phyloP scores from a whole-genome alignment of 1,140 invertebrate species.

The Leptinotarsa undecemlineata region DNA sequence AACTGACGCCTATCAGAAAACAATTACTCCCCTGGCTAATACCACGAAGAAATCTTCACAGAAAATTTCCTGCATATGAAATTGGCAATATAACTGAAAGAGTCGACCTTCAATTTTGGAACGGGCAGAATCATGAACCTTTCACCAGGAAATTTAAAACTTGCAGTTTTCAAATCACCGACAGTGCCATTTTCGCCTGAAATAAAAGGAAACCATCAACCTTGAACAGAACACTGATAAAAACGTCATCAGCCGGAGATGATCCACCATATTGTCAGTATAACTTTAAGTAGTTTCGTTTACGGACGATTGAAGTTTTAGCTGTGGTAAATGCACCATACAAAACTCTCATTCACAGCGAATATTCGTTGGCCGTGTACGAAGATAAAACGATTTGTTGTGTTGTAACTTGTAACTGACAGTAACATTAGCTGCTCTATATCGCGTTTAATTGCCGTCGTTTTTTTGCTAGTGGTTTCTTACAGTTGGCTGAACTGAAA shows the following conservation, averaged over 20 bases:
- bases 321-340: neutral
- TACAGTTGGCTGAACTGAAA: slow-evolving; percentile 7
- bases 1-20: too few relatives aligned
- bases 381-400: slow-evolving; percentile 1
- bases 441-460: neutral
- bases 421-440: slow-evolving; percentile 2
- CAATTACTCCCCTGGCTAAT: too few relatives aligned
- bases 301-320: neutral
- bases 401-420: slow-evolving; percentile 3
- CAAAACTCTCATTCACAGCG: neutral
- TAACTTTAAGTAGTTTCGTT: neutral
- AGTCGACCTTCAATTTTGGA: too few relatives aligned
- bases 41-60: too few relatives aligned
- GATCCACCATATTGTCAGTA: neutral
- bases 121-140: too few relatives aligned
- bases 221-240: neutral
- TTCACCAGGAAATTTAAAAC: too few relatives aligned
- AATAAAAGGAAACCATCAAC: too few relatives aligned
- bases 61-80: too few relatives aligned
- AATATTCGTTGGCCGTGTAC: slow-evolving; percentile 5
- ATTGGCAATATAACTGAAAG: too few relatives aligned
- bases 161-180: too few relatives aligned
- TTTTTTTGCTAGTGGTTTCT: slow-evolving; percentile 2
- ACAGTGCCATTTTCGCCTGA: too few relatives aligned
- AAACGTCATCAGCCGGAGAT: neutral